phyloP scores from a whole-genome alignment of 2,888 invertebrate genomes.

The Pammene aurita region DNA sequence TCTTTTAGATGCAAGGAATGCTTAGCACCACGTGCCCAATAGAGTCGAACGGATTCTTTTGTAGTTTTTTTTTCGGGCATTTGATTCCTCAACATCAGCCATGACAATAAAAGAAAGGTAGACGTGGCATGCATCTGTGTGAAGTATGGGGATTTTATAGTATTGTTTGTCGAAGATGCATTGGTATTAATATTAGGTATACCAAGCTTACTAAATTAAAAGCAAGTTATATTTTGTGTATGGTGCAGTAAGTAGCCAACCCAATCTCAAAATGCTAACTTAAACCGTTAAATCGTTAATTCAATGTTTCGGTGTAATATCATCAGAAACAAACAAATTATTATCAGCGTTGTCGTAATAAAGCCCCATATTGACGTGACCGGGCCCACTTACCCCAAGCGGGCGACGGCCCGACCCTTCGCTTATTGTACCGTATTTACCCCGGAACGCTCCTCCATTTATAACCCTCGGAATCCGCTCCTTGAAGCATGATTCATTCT shows the following conservation, averaged over 20 bases:
- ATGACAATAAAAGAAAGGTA: conserved; percentile 31
- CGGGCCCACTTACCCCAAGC: conserved; percentile 80
- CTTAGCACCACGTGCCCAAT: conserved; percentile 68
- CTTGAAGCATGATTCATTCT: conserved; percentile 81
- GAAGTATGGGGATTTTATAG: conserved; percentile 13
- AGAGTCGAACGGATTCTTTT: conserved; percentile 57
- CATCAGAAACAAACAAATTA: conserved; percentile 72
- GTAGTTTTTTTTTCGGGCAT: conserved; percentile 40
- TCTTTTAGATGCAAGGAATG: conserved; percentile 47
- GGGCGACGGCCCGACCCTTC: conserved; percentile 75
- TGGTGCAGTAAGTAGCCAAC: neutral
- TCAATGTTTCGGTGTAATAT: conserved; percentile 46
- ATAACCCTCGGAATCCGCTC: conserved; percentile 81
- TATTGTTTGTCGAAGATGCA: neutral
- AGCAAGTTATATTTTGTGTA: neutral
- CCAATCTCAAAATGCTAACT: neutral
- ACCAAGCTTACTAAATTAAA: neutral
- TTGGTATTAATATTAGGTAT: neutral
- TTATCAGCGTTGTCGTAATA: conserved; percentile 73
- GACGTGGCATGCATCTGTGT: conserved; percentile 30
- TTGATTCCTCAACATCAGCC: conserved; percentile 33
- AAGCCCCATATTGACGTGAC: conserved; percentile 80
- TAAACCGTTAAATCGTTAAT: conserved; percentile 19
- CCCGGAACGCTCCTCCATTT: conserved; percentile 79
- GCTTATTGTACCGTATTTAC: conserved; percentile 80